Evolutionary conservation across 2,797 vertebrate species (phyloP), one percentile per base, ranked within the genome.

Genomic region (Pteronotus mesoamericanus): DNA sequence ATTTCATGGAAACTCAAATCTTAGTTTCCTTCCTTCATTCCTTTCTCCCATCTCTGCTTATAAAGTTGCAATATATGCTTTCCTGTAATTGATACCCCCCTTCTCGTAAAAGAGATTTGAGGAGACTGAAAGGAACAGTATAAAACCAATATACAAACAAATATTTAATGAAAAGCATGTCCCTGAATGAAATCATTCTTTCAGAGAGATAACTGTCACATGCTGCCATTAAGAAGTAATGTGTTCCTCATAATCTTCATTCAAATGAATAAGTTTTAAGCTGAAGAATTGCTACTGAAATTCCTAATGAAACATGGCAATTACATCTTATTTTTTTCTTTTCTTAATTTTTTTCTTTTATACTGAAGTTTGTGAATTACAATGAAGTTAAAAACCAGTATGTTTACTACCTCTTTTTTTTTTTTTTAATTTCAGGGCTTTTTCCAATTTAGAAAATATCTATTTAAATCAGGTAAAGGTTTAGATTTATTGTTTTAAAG

Each of bases 261-360:
- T 95, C 89, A 89, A 96, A 96, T 84, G 95, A 95, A 14, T 66
- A 94, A 86, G n/a, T 93, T 95, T 94, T 95, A 79, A 96, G 91
- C 39, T 59, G 86, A 94, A 91, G 95, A 96, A 91, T 91, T 86
- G 89, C 89, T 93, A 89, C 86, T 96, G 83, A 93, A 95, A 96
- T 96, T 95, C 69, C 92, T 95, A 94, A 95, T 92, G 94, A 95
- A 96, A 93, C 88, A 79, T 59, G 83, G 93, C 91, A 92, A 97
- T 97, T 88, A 51, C 92, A 88, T 94, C 59, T 89, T 80, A n/a
- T 55, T 72, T 84, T 91, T 91, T 82, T 46, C 46, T 77, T 87
- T 66, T 42, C 22, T 71, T 77, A 59, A 9, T 29, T 88, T 94
- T 94, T 93, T 59, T 53, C 84, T 42, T 75, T 91, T 89, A 88